Conservation (phyloP, 2,888 invertebrate genomes). For the Nowickia ferox region DNA sequence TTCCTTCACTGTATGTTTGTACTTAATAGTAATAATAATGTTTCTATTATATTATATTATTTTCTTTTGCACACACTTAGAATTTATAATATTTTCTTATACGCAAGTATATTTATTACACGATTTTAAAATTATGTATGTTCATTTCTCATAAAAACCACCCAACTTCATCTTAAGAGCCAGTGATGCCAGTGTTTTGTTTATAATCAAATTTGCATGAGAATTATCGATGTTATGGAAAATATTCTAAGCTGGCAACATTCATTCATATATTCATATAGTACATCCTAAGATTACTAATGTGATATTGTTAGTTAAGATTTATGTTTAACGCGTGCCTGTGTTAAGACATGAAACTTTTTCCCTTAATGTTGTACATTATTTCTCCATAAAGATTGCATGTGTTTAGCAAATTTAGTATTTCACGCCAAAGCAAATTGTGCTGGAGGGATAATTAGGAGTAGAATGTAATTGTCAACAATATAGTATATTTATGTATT, state of each 20-base stretch:
- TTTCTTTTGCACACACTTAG: slow-evolving; percentile 36
- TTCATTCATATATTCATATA: not conserved
- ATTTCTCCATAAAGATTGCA: slow-evolving; percentile 2
- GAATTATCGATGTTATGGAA: not conserved
- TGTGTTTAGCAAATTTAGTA: not conserved
- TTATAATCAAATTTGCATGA: not conserved
- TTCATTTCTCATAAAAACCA: not conserved
- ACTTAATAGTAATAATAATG: slow-evolving; percentile 10
- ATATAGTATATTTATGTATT: too few relatives aligned
- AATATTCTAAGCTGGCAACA: not conserved
- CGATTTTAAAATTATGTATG: slow-evolving; percentile 33
- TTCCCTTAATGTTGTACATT: slow-evolving; percentile 1
- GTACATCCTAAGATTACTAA: not conserved
- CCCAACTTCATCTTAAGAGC: not conserved
- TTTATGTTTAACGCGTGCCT: slow-evolving; percentile 64
- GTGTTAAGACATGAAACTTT: slow-evolving; percentile 30
- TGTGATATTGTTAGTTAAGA: slow-evolving; percentile 14
- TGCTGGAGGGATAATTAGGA: not conserved
- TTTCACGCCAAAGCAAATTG: not conserved
- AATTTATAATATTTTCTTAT: slow-evolving; percentile 38
- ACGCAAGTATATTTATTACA: slow-evolving; percentile 27
- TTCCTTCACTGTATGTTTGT: too few relatives aligned
- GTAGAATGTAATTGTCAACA: not conserved
- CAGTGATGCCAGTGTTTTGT: not conserved
- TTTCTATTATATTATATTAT: slow-evolving; percentile 34